Conservation (phyloP, 2,113 vertebrate species). For the Protomyctophum bolini region DNA sequence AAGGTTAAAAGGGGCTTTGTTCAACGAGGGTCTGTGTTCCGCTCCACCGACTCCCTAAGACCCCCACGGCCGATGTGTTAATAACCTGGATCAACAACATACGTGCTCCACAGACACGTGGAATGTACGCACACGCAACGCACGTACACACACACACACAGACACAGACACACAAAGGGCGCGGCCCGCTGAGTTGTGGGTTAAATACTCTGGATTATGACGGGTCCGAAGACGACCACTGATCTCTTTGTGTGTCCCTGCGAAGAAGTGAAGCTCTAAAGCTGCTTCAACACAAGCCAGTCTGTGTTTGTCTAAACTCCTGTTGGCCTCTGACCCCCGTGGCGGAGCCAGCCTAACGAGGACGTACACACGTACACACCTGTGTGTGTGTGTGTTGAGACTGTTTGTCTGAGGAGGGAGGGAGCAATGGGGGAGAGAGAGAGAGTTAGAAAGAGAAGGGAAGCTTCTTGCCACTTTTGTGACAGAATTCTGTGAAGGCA, state of each 20-base stretch:
- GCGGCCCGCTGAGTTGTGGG: slow-evolving; percentile 46
- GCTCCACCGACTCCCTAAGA: slow-evolving; percentile 4
- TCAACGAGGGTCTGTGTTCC: slow-evolving; percentile 23
- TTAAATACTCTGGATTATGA: slow-evolving; percentile 63
- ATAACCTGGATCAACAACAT: neutral
- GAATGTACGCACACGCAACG: neutral
- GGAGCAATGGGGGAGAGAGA: neutral
- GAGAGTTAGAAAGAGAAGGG: slow-evolving; percentile 9
- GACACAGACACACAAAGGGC: slow-evolving; percentile 13
- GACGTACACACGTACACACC: neutral
- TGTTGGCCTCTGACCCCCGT: slow-evolving; percentile 10
- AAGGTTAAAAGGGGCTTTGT: slow-evolving; percentile 48
- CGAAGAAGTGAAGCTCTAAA: slow-evolving; percentile 30
- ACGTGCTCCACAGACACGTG: too few relatives aligned
- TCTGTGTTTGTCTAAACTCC: slow-evolving; percentile 11
- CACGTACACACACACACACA: neutral
- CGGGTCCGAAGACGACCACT: slow-evolving; percentile 52
- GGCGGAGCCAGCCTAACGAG: neutral
- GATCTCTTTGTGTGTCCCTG: slow-evolving; percentile 51
- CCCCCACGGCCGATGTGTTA: slow-evolving; percentile 24
- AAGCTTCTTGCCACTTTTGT: slow-evolving; percentile 44
- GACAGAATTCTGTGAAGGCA: slow-evolving; percentile 24
- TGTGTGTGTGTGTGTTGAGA: neutral
- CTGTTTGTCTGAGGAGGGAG: slow-evolving; percentile 4
- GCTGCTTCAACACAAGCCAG: slow-evolving; percentile 28